Evolutionary conservation across 2,113 vertebrate genomes (phyloP).

Genomic region (Myotis brandtii): DNA sequence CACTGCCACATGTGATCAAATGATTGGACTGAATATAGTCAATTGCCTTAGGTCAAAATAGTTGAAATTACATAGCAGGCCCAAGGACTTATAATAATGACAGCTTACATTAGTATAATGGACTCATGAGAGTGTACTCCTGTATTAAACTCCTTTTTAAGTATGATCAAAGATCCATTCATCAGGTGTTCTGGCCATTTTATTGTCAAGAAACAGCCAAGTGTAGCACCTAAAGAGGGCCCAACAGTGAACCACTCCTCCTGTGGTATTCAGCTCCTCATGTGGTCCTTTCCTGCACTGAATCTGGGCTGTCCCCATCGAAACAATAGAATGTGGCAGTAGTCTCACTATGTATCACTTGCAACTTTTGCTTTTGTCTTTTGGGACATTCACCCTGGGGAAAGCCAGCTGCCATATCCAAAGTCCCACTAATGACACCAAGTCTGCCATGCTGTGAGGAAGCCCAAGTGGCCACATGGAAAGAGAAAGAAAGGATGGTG

Average conservation of each 20-base stretch:
- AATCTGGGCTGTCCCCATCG: not conserved
- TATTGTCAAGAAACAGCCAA: not conserved
- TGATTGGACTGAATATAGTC: not conserved
- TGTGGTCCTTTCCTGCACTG: no score
- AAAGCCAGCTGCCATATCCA: not conserved
- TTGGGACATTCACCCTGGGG: not conserved
- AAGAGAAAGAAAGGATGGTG: not conserved
- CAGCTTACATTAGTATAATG: constrained; percentile 51
- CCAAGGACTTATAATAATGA: constrained; percentile 43
- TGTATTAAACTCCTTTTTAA: constrained; percentile 36
- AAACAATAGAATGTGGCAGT: not conserved
- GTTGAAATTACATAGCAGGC: constrained; percentile 54
- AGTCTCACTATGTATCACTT: not conserved
- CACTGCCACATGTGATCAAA: not conserved
- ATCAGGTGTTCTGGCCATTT: not conserved
- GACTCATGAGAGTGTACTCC: not conserved
- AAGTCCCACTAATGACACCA: not conserved
- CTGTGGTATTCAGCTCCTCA: not conserved
- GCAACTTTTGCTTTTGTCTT: not conserved
- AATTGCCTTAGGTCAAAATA: constrained; percentile 49
- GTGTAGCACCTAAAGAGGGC: not conserved
- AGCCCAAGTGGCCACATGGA: not conserved
- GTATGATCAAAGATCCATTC: constrained; percentile 32
- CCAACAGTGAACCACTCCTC: fast-evolving
- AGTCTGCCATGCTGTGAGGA: not conserved